These are phyloP conservation scores for Varecia variegata DNA, from an alignment of 2,797 vertebrate species.

Conservation along the genomic window DNA sequence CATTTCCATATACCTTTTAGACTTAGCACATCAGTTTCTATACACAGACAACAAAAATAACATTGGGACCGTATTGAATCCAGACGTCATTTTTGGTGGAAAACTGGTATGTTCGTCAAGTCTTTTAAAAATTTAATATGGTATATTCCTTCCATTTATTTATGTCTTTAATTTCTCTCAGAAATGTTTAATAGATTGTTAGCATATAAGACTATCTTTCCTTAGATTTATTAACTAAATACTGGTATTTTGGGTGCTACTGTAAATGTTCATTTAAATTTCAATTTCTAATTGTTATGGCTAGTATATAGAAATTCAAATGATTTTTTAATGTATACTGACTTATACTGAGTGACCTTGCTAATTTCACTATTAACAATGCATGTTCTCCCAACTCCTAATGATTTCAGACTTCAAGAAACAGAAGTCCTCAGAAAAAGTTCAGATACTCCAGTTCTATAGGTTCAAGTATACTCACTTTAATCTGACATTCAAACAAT, in stretches of 20 bases:
- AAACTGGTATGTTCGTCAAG: not conserved
- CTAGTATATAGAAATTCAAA: not conserved
- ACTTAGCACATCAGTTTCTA: not conserved
- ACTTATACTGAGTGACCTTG: not conserved
- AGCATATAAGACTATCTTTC: not conserved
- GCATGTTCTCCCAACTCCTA: not conserved
- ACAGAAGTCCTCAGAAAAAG: not conserved
- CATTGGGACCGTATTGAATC: not conserved
- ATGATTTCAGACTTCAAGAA: not conserved
- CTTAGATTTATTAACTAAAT: not conserved
- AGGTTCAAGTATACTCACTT: not conserved
- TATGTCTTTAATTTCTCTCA: not conserved
- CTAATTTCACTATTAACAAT: not conserved
- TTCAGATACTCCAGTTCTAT: not conserved
- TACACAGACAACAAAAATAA: not conserved
- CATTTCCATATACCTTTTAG: not conserved
- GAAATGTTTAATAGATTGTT: not conserved
- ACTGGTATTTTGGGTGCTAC: not conserved
- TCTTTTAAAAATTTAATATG: not conserved
- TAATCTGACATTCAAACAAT: not conserved
- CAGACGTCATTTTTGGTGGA: not conserved
- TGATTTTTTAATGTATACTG: not conserved
- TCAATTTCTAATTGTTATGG: not conserved
- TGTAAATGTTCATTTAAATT: not conserved
- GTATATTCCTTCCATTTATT: not conserved